Base-by-base conservation (phyloP, 2,888 invertebrate species). In the Cremastinae sp. region DNA sequence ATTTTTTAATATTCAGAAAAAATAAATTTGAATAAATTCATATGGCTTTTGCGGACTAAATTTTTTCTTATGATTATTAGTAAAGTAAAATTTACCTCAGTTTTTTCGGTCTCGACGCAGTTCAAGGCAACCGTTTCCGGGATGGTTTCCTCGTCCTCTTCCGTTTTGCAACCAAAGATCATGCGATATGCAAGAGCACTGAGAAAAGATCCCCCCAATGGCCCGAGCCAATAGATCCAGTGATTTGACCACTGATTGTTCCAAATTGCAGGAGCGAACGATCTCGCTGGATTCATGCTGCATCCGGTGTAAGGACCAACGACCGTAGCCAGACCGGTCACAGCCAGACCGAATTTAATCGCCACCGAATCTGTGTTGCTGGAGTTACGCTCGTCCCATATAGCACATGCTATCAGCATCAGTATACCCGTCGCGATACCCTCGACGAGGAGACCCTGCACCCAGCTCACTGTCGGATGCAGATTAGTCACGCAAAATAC, bases 261-360 rank as follows among this genome's bases (percentile, higher is more conserved):
- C 90, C 90, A 90, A 4, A 90, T 51, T 0, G 90, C 90, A 0
- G 90, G 90, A 0, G 80, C 90, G 18, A 90, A 79, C 0, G 89
- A 87, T 80, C 94, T 90, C 1, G 93, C 94, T 0, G 94, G 94
- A 84, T 94, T 94, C 93, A 94, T 93, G 73, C 94, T 93, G 61
- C 93, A 92, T 0, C 94, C 93, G 7, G 94, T 93, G 83, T 92
- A 93, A 1, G 91, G 91, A 0, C 90, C 90, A 9, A 86, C 82
- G 0, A 89, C 84, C 0, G 87, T 82, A 0, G 88, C 90, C 18
- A 91, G 70, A 8, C 85, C 88, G 2, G 88, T 82, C 4, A 91
- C 86, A 7, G 88, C 82, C 37, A 91, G 72, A 1, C 90, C 90
- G 80, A 91, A 91, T 78, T 87, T 90, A 39, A 90, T 79, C 0